Base-by-base conservation (phyloP, 2,113 vertebrate species). In the Rhea pennata region DNA sequence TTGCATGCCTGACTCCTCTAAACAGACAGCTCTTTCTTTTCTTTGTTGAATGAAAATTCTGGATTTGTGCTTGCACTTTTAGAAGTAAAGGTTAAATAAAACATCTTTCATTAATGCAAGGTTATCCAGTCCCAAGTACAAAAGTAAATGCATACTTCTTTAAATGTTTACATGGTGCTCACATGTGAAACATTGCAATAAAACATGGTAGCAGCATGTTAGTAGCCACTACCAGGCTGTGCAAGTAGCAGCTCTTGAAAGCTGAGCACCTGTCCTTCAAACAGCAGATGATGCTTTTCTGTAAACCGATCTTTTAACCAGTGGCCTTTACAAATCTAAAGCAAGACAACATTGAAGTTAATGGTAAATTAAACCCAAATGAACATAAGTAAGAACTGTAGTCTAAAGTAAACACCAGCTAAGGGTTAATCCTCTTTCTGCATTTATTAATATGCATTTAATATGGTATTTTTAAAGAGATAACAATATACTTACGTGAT, bases 201-300 rank as follows among this genome's bases (percentile, higher is more conserved):
- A 76, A 88, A 61, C 27, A 53, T 10, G 5, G 33, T 85, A 87
- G 54, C 17, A 69, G 15, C 17, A 48, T 15, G 71, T 78, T n/a
- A 33, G 42, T 64, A 70, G 48, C 40, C 6, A 27, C 44, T 72
- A 56, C 5, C 9, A 0, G 0, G 5, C 9, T 53, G 15, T 70
- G 23, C 59, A 87, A 86, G 20, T 44, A 87, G n/a, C 24, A 62
- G 33, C 44, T 73, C 48, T 73, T 56, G 44, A 69, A 79, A 73
- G 17, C 19, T 81, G 33, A 84, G 12, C 53, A 93, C 23, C 24
- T 84, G 36, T 48, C 67, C 50, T 88, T 91, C 76, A 73, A 40
- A 14, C 4, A 88, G n/a, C 13, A 86, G 40, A 77, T 48, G 24
- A 66, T 24, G 7, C 1, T 88, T 88, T 77, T 67, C 33, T 79